These are phyloP conservation scores for Pandemis cinnamomeana DNA, from an alignment of 2,888 invertebrate genomes.

Conservation along the genomic window DNA sequence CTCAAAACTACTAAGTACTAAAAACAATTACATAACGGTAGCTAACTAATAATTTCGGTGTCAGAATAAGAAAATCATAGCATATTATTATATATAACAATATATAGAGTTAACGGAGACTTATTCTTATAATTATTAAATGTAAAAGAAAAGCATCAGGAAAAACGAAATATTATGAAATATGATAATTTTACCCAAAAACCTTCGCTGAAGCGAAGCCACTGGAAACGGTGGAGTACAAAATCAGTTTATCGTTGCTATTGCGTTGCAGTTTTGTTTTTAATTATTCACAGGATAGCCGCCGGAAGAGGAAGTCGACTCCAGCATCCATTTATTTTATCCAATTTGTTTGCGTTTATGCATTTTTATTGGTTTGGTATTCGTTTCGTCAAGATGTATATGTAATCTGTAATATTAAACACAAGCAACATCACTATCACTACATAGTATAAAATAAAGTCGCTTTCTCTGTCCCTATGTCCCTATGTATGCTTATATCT, in stretches of 20 bases:
- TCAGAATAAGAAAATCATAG: too few species aligned
- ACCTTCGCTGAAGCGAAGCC: neutral
- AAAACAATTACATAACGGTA: too few species aligned
- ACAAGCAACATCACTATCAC: too few species aligned
- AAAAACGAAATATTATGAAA: neutral
- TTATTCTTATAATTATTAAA: too few species aligned
- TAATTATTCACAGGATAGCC: conserved; percentile 17
- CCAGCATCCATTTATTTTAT: conserved; percentile 20
- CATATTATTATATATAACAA: too few species aligned
- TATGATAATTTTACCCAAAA: neutral
- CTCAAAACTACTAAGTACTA: too few species aligned
- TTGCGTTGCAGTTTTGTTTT: conserved; percentile 14
- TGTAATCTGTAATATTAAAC: neutral
- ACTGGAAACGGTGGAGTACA: neutral
- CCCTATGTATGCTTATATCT: too few species aligned
- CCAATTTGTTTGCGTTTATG: conserved; percentile 1
- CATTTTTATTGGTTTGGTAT: conserved; percentile 1
- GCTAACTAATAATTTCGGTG: too few species aligned
- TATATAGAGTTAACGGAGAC: too few species aligned
- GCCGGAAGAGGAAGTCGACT: conserved; percentile 27
- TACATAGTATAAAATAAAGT: too few species aligned
- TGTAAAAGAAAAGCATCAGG: too few species aligned
- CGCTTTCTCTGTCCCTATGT: too few species aligned
- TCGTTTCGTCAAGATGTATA: neutral
- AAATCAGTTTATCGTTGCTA: neutral